Evolutionary conservation across 2,797 vertebrate genomes (phyloP), one percentile per base, ranked within the genome.

Genomic region (Sebastes alutus): DNA sequence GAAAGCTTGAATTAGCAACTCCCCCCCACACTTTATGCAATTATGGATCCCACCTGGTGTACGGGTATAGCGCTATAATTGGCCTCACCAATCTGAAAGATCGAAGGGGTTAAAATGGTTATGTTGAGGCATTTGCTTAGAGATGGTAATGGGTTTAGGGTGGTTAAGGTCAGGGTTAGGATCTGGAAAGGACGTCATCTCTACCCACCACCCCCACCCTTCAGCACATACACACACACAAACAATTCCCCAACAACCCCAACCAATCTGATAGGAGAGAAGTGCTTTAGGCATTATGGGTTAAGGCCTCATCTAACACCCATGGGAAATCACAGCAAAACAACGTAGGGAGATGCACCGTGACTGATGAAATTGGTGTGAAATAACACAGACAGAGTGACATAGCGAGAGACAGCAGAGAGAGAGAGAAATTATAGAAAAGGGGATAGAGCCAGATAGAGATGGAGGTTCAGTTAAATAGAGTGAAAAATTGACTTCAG

Each of bases 281-380:
- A 88, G 84, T 64, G 93, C 92, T 92, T 84, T 71, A 80, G 90
- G 92, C 92, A 82, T 89, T 87, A 90, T 69, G 77, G 92, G 91
- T 90, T 93, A 91, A 89, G 90, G 90, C 93, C 90, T 92, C 90
- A 82, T 91, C 87, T 83, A 81, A 87, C 74, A 80, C 93, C 81
- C 92, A 30, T 79, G 93, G 94, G 94, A 94, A 94, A 94, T 94
- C 88, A 94, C 81, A 73, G 83, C 85, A 84, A 91, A 93, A 93
- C 88, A 93, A 93, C 85, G 82, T 87, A 89, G 87, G 76, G 92
- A 93, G 92, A 92, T 92, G 88, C 92, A 88, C 87, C 80, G 78
- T 94, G 94, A 94, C 93, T 90, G 93, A 93, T 93, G 91, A 90
- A 90, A 85, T 84, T 89, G 88, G 85, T 92, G 78, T 80, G 88